Base-by-base conservation (phyloP, 2,888 invertebrate species). In the Ectobius pallidus region DNA sequence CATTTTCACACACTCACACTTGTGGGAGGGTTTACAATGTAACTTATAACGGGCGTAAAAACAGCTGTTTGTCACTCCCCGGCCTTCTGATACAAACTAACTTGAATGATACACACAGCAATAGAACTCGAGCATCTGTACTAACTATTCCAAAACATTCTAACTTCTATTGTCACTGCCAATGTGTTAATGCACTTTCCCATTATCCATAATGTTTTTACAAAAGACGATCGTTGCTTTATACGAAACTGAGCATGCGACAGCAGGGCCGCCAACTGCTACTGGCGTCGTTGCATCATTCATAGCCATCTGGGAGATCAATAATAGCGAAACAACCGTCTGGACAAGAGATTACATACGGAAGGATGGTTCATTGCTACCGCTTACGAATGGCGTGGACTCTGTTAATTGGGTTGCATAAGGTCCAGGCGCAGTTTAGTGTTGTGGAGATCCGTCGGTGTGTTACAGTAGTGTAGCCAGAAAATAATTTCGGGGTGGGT, bases 261-360 rank as follows among this genome's bases (percentile, higher is more conserved):
- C 14, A 1, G 18, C 65, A 65, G 25, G 44, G 46, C 42, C 46
- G 65, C 65, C 65, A 65, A 44, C 65, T 27, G 11, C 30, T 22
- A 46, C 65, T 14, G 63, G 4, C 18, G 18, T 18, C 22, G 22
- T 63, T 63, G 42, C 42, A 65, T 46, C 65, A 65, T 65, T 27
- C 46, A 65, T 22, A 25, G 27, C 65, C 65, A 65, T 46, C 44
- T 65, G 65, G 4, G 46, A 18, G 65, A 65, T 65, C 65, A 65
- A 65, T 65, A 65, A 65, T 9, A 39, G 27, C 30, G 39, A 42
- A 18, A 20, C 22, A 22, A 6, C 3, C n/a, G n/a, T 6, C 34
- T 34, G 18, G 34, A n/a, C 46, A 18, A 20, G 46, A n/a, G n/a
- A n/a, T n/a, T n/a, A n/a, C n/a, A n/a, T n/a, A n/a, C n/a, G n/a